Evolutionary conservation across 2,113 vertebrate genomes (phyloP).

Genomic region (Anseranas semipalmata): DNA sequence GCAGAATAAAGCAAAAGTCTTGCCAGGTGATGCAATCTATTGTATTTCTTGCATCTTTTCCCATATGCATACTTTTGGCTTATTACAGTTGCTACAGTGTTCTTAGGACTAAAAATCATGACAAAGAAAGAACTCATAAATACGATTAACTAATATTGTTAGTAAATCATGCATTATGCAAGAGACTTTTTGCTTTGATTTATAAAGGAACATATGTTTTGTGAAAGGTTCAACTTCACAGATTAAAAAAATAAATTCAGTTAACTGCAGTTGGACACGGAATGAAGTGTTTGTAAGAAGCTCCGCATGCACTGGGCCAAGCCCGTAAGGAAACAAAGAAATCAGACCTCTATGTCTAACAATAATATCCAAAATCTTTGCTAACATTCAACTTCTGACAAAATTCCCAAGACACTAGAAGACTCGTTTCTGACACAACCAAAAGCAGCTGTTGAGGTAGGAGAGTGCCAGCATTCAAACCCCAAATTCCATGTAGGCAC

Average conservation of each 20-base stretch:
- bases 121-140: neutral
- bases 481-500: neutral
- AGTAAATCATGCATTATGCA: constrained; percentile 4
- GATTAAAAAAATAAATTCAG: neutral
- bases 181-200: neutral
- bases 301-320: neutral
- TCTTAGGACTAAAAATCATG: neutral
- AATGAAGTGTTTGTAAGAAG: neutral
- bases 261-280: neutral
- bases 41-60: neutral
- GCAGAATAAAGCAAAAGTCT: constrained; percentile 2
- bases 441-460: neutral
- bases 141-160: neutral
- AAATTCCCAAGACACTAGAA: neutral
- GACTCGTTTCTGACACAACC: neutral
- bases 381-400: neutral
- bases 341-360: neutral
- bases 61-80: neutral
- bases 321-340: neutral
- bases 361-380: neutral
- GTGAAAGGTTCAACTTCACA: neutral
- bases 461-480: neutral
- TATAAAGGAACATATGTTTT: neutral
- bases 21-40: constrained; percentile 38
- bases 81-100: neutral